Conservation (phyloP, 2,797 vertebrate species). For the Lepidocolaptes lacrymiger region DNA sequence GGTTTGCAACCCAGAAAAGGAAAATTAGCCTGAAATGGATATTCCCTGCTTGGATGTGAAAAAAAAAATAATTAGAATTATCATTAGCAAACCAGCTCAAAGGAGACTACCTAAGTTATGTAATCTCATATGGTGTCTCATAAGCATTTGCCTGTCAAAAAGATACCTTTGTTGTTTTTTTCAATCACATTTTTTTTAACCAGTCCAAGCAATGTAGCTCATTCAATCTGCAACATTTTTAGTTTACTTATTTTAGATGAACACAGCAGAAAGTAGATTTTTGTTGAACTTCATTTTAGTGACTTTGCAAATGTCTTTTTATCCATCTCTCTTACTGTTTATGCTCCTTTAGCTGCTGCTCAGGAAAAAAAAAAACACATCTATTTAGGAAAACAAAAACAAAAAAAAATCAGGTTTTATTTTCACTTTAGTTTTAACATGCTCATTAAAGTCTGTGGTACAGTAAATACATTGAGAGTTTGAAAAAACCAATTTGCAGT, state of each 20-base stretch:
- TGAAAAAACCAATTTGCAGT: slow-evolving; percentile 48
- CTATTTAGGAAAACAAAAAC: neutral
- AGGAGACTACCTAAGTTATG: neutral
- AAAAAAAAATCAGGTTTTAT: neutral
- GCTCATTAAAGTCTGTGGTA: slow-evolving; percentile 16
- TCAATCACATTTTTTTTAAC: neutral
- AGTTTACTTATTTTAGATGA: slow-evolving; percentile 18
- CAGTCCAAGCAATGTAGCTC: neutral
- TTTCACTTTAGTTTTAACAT: slow-evolving; percentile 6
- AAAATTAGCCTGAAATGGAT: neutral
- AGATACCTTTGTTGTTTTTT: neutral
- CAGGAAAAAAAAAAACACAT: neutral
- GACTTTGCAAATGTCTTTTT: neutral
- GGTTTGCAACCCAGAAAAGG: neutral
- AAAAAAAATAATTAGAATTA: slow-evolving; percentile 36
- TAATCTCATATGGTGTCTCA: neutral
- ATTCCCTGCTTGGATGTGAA: slow-evolving; percentile 9
- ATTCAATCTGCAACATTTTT: neutral
- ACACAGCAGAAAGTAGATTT: neutral
- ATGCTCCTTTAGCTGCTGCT: neutral
- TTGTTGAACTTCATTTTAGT: neutral
- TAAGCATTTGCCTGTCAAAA: neutral
- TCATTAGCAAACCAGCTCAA: neutral
- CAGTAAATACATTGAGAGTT: neutral
- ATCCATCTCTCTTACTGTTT: neutral